Percentiles rank a stretch among this genome's conserved stretches.
Conservation (phyloP, 1,140 invertebrate genomes). For the Leptopilina boulardi region DNA sequence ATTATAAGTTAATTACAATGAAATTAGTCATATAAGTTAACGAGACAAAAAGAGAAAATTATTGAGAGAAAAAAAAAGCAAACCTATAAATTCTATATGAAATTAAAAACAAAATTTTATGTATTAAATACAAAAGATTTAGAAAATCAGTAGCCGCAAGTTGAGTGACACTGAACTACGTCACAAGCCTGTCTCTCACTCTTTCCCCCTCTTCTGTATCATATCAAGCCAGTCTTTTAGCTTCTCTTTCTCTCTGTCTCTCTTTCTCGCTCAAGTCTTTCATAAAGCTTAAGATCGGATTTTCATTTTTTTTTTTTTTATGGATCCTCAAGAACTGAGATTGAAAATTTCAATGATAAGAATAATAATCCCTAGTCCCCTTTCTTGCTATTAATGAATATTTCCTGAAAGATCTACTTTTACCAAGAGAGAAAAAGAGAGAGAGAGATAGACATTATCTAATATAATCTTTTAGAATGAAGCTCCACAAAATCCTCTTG, state of each 20-base stretch:
- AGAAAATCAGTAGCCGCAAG: slow-evolving; percentile 49
- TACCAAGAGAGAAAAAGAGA: not conserved
- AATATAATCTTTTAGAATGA: not conserved
- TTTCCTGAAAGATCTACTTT: slow-evolving; percentile 1
- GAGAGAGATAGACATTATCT: not conserved
- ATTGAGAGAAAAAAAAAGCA: not conserved
- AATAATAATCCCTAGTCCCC: slow-evolving; percentile 24
- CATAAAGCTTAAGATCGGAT: slow-evolving; percentile 28
- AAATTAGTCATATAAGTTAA: no score
- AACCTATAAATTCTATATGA: not conserved
- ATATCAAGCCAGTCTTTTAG: slow-evolving; percentile 41
- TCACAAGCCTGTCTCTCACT: slow-evolving; percentile 68
- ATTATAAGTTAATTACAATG: no score
- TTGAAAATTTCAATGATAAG: slow-evolving; percentile 19
- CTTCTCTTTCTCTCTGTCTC: not conserved
- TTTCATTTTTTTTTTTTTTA: not conserved
- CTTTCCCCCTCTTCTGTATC: slow-evolving; percentile 45
- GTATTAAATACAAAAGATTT: not conserved
- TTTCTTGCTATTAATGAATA: slow-evolving; percentile 25
- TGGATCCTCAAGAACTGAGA: not conserved
- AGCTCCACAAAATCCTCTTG: not conserved
- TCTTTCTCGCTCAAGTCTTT: slow-evolving; percentile 18
- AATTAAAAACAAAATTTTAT: not conserved
- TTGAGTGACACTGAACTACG: slow-evolving; percentile 67
- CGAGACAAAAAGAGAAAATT: not conserved